Base-by-base conservation (phyloP, 2,797 vertebrate species). In the Oophaga sylvatica region DNA sequence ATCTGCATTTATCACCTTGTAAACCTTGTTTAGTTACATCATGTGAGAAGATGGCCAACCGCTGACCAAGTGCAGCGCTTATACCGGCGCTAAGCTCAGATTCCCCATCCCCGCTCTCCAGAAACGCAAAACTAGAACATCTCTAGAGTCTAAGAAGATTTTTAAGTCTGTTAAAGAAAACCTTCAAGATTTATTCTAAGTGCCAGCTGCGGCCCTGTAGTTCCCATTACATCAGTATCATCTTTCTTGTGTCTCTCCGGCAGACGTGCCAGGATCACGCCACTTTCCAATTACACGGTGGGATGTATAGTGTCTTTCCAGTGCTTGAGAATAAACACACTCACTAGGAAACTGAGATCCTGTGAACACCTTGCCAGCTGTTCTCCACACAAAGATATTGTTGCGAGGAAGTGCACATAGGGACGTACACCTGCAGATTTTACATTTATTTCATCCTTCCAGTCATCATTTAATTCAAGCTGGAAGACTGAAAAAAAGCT, bases 251-350 rank as follows among this genome's bases (percentile, higher is more conserved):
- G n/a, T 75, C 20, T 62, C 62, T 29, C 15, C 17, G 53, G 19
- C 77, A 17, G 26, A 13, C 22, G 22, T 75, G 56, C 62, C 80
- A 59, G 73, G 60, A 77, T 75, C 71, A 45, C 63, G 22, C 56
- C 70, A 77, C 60, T 53, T 41, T 78, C 48, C 31, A 77, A 83
- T 87, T 65, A 78, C 86, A 59, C 41, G 45, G 80, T 62, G 56
- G 62, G 19, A 41, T 56, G 57, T 78, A n/a, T 65, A 83, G 80
- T 59, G 48, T 83, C 48, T 68, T 57, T 65, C 59, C 62, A 60
- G 67, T 78, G 71, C 29, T 56, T 29, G 60, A 82, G 68, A 81
- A 82, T 76, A 87, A 87, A 87, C 70, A 87, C 35, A 76, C 80
- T 82, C 80, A 65, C 80, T 9, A 57, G 48, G 68, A 85, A 75